A percentile compares a stretch with the other conserved stretches of the same genome.
phyloP scores from a whole-genome alignment of 2,797 vertebrate genomes.

The Lepus oiostolus region DNA sequence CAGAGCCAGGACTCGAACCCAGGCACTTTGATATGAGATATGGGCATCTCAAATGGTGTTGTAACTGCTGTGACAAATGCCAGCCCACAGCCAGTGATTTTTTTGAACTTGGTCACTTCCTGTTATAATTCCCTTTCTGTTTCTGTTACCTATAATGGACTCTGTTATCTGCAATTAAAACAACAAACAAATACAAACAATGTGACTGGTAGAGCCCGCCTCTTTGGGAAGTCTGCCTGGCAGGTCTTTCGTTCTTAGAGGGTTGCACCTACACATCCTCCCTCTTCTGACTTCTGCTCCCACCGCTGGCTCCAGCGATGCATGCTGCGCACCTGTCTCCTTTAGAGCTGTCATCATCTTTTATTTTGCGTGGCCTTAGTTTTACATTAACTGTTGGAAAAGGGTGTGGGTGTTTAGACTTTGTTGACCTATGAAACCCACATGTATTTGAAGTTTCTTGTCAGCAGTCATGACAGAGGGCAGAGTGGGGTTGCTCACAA shows the following conservation, averaged over 20 bases:
- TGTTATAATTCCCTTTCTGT: not conserved
- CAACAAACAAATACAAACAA: no score
- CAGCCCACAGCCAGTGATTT: not conserved
- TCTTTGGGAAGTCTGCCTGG: not conserved
- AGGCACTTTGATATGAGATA: no score
- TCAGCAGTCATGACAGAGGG: not conserved
- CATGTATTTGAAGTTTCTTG: not conserved
- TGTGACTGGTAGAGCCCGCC: not conserved
- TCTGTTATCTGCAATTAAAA: not conserved
- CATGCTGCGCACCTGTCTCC: not conserved
- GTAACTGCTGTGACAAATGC: no score
- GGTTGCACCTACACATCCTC: rapidly evolving
- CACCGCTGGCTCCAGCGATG: not conserved
- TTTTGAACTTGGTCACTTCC: not conserved
- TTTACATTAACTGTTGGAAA: not conserved
- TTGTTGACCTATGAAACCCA: not conserved
- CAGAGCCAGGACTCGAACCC: no score
- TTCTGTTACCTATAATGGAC: not conserved
- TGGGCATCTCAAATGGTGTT: no score
- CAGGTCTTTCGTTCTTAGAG: not conserved
- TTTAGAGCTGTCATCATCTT: not conserved
- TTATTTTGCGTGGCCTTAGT: not conserved
- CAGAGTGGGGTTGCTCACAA: not conserved
- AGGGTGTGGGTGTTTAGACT: not conserved
- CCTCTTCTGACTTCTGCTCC: not conserved